Base-by-base conservation (phyloP, 2,797 vertebrate genomes). In the Intellagama lesueurii region DNA sequence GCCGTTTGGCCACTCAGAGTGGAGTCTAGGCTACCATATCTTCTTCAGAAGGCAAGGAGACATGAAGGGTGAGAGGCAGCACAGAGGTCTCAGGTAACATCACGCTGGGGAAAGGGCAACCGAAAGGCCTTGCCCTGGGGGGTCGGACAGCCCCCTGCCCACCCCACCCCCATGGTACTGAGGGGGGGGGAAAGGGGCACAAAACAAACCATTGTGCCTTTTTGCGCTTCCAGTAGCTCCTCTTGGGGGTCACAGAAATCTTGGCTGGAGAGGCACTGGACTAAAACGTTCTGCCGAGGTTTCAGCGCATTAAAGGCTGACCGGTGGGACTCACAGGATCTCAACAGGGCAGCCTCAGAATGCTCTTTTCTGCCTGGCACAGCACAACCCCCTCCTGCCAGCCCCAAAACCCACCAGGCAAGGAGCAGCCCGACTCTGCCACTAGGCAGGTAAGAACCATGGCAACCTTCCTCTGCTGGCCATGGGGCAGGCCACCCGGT, bases 1-100 rank as follows among this genome's bases (percentile, higher is more conserved):
- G 95, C 95, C 90, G 85, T 93, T 83, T 75, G 92, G 93, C 88
- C 94, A 94, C 95, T 94, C 90, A 93, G 88, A 85, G 85, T 89
- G 73, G 92, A 96, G 89, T 93, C 93, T 94, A 88, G 19, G 90
- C 93, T 94, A 96, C 87, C 85, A 56, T 83, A 93, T 30, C 90
- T 7, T 91, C 94, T 95, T 95, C 89, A 90, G 86, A 95, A 96
- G 11, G 66, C 47, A 84, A 94, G 49, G 92, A 93, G 86, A 86
- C 60, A 91, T 14, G 75, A 85, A 93, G 80, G 85, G 89, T 60
- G 93, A 49, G 64, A 4, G 73, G 85, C 90, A 91, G 91, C 82
- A 87, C 22, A 86, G 68, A 11, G n/a, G 0, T 47, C 30, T 70
- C 44, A 76, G 89, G 86, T 4, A 3, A 91, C 88, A 7, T 0